Percentiles rank a stretch among this genome's conserved stretches.
Evolutionary conservation across 2,113 vertebrate species (phyloP).

Genomic region (Pseudopodoces humilis): DNA sequence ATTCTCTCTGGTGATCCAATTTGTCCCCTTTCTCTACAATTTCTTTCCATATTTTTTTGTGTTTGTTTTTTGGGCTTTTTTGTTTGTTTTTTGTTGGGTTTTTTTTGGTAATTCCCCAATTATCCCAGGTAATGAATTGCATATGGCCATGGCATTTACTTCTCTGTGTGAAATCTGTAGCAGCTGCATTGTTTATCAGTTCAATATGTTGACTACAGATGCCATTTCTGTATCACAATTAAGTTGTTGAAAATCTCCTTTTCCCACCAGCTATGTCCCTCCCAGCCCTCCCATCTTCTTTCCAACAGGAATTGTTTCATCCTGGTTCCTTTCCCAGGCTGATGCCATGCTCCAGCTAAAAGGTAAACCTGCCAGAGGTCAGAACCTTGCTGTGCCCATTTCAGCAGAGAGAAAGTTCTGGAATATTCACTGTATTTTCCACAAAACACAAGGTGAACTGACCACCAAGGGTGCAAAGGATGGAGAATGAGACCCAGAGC

Average conservation of each 20-base stretch:
- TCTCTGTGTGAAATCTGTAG: conserved; percentile 59
- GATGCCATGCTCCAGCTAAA: background rate
- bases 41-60: background rate
- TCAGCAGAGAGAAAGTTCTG: background rate
- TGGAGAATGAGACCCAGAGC: background rate
- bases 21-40: background rate
- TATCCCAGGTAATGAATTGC: conserved; percentile 64
- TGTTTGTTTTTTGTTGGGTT: too few relatives aligned
- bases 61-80: background rate
- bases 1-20: background rate
- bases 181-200: conserved; percentile 65
- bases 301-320: background rate
- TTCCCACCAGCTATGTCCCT: conserved; percentile 11
- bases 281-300: background rate
- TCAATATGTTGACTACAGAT: conserved; percentile 70
- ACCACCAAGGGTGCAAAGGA: background rate
- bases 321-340: background rate
- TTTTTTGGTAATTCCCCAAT: conserved; percentile 31
- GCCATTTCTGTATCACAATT: conserved; percentile 62
- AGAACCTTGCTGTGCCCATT: background rate
- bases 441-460: background rate
- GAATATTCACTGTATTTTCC: background rate
- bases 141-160: conserved; percentile 54
- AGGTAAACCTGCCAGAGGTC: background rate
- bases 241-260: conserved; percentile 41